Percentiles rank a stretch among this genome's conserved stretches.
Evolutionary conservation across 2,797 vertebrate species (phyloP).

Genomic region (Rhabdophis nuchalis): DNA sequence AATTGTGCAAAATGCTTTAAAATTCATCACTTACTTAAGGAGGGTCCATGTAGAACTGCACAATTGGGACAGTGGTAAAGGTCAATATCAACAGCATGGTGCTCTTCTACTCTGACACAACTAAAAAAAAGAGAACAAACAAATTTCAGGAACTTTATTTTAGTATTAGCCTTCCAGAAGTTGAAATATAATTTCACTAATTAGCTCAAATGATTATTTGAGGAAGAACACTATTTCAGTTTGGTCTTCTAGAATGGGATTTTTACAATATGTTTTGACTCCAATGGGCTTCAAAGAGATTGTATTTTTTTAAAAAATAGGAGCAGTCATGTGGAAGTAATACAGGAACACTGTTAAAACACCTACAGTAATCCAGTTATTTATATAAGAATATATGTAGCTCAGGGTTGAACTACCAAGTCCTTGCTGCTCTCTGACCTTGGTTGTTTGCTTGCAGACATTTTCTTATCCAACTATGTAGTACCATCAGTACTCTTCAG

Average conservation of each 20-base stretch:
- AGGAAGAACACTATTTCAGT: neutral
- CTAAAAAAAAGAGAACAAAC: conserved; percentile 69
- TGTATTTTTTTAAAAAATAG: neutral
- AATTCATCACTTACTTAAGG: conserved; percentile 85
- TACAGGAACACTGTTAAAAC: neutral
- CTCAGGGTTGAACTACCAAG: no score
- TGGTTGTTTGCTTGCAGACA: no score
- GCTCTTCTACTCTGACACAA: conserved; percentile 96
- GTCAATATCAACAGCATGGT: conserved; percentile 96
- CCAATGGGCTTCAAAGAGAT: neutral
- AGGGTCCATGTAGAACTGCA: conserved; percentile 86
- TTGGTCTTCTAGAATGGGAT: neutral
- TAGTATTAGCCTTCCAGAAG: neutral
- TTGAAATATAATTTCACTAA: neutral
- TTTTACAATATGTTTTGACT: neutral
- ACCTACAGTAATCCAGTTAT: neutral
- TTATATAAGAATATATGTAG: neutral
- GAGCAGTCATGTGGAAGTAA: neutral
- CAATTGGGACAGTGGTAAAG: conserved; percentile 99
- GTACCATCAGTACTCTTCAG: no score
- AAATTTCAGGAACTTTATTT: neutral
- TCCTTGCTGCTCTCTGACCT: no score
- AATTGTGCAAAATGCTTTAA: conserved; percentile 3
- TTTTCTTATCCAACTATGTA: no score
- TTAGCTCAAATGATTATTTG: neutral